Percentiles rank a stretch among this genome's conserved stretches.
Conservation (phyloP, 1,140 invertebrate species). For the Dreissena polymorpha region DNA sequence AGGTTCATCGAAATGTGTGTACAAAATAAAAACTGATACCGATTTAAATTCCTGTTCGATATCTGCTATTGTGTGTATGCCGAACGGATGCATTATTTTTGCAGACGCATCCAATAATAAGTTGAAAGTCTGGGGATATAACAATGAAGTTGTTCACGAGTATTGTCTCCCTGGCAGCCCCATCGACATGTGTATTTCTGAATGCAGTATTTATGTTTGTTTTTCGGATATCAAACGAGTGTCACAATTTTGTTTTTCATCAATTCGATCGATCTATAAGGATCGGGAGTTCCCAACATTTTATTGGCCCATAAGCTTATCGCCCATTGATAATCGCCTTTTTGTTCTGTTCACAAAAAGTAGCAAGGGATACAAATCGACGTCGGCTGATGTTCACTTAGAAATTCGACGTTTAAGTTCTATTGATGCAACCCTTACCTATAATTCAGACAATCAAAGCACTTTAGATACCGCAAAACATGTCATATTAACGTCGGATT, state of each 20-base stretch:
- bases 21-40: background rate
- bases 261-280: background rate
- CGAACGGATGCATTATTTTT: conserved; percentile 3
- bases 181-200: conserved; percentile 9
- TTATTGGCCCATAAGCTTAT: too few relatives aligned
- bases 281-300: background rate
- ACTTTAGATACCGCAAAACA: background rate
- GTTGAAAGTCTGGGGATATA: background rate
- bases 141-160: background rate
- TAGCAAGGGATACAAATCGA: too few relatives aligned
- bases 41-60: background rate
- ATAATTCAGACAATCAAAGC: background rate
- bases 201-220: background rate
- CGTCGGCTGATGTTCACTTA: too few relatives aligned
- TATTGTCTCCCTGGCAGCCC: background rate
- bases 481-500: background rate
- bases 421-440: background rate
- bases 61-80: background rate
- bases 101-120: background rate
- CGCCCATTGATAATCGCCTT: too few relatives aligned
- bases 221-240: background rate
- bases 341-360: too few relatives aligned
- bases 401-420: background rate
- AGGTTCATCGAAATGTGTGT: background rate
- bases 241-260: background rate